Conservation (phyloP, 2,113 vertebrate genomes). For the Cyprinodon tularosa region DNA sequence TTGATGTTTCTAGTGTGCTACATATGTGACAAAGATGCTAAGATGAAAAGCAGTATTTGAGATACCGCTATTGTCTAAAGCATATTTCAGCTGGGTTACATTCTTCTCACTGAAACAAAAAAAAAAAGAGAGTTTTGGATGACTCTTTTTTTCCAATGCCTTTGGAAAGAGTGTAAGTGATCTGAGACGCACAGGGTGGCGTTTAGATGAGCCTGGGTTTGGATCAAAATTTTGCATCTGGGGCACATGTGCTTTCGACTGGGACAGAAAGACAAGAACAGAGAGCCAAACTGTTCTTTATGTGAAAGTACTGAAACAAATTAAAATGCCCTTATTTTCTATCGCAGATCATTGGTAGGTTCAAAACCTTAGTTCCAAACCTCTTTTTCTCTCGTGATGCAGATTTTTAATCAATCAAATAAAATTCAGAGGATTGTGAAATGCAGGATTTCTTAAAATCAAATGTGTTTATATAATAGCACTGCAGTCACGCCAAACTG, state of each 20-base stretch:
- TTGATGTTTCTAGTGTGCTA: constrained; percentile 51
- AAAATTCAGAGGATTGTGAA: constrained; percentile 3
- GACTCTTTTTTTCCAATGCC: constrained; percentile 72
- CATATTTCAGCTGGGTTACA: constrained; percentile 67
- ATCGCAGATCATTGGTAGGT: constrained; percentile 3
- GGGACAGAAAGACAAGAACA: constrained; percentile 51
- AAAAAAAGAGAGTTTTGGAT: constrained; percentile 71
- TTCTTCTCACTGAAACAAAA: constrained; percentile 73
- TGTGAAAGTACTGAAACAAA: constrained; percentile 29
- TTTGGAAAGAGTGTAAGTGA: constrained; percentile 70
- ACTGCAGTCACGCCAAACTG: constrained; percentile 38
- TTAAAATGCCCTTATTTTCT: constrained; percentile 13
- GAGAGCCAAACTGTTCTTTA: constrained; percentile 25
- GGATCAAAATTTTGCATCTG: constrained; percentile 75
- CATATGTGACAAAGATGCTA: constrained; percentile 60
- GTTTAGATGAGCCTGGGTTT: constrained; percentile 69
- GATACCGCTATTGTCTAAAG: constrained; percentile 50
- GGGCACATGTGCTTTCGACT: constrained; percentile 71
- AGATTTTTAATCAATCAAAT: constrained; percentile 11
- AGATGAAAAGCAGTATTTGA: constrained; percentile 53
- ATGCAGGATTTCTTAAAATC: constrained; percentile 36
- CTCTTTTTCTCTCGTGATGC: background rate
- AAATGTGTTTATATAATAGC: constrained; percentile 45
- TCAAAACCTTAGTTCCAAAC: background rate
- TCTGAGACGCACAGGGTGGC: constrained; percentile 72